Evolutionary conservation across 2,797 vertebrate species (phyloP).

Genomic region (Dromococcyx pavoninus): DNA sequence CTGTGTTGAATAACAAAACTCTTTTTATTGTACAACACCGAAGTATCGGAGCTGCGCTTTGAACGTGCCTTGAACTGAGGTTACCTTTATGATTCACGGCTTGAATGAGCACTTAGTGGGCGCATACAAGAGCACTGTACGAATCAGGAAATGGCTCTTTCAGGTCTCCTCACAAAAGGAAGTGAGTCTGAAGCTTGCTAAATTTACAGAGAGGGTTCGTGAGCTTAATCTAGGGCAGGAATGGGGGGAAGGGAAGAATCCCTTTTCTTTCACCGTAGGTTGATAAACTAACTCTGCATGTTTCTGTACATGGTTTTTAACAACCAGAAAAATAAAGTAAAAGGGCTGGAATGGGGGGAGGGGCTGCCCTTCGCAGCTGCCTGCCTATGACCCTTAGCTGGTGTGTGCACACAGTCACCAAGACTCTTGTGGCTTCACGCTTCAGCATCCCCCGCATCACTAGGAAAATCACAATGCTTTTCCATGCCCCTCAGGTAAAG

Average conservation of each 20-base stretch:
- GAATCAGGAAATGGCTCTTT: conserved; percentile 62
- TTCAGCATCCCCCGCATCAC: rapidly evolving
- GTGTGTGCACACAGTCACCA: not conserved
- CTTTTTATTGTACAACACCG: not conserved
- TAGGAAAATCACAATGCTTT: not conserved
- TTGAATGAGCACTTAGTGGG: conserved; percentile 35
- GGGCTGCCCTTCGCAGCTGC: not conserved
- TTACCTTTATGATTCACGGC: conserved; percentile 54
- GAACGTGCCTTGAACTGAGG: conserved; percentile 17
- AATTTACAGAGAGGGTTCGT: not conserved
- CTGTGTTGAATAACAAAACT: not conserved
- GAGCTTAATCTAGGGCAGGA: conserved; percentile 35
- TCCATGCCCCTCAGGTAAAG: rapidly evolving
- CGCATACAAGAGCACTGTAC: conserved; percentile 6
- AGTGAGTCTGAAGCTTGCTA: conserved; percentile 45
- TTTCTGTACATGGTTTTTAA: not conserved
- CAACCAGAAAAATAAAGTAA: not conserved
- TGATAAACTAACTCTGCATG: not conserved
- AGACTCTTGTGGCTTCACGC: not conserved
- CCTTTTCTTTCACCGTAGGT: not conserved
- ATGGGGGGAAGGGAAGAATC: not conserved
- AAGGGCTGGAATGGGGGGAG: not conserved
- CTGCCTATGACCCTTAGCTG: not conserved
- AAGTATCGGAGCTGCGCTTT: not conserved
- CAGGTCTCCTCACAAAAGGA: conserved; percentile 50